Conservation (phyloP, 2,113 vertebrate genomes). For the Coturnix japonica region DNA sequence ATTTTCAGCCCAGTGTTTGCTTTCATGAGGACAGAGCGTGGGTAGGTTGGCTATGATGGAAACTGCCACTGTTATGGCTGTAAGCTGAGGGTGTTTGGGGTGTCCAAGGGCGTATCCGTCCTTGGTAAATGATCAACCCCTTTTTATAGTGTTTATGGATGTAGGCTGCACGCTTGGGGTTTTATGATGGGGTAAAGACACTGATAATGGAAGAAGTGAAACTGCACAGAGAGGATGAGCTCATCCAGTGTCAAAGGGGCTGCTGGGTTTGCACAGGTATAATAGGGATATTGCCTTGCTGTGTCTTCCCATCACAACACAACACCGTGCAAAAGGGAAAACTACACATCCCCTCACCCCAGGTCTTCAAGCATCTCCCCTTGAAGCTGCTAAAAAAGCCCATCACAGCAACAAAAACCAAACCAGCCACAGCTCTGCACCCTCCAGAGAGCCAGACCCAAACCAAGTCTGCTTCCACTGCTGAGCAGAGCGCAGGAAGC, state of each 20-base stretch:
- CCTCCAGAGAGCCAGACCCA: neutral
- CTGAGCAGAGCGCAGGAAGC: accelerated
- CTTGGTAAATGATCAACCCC: neutral
- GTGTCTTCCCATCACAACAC: accelerated
- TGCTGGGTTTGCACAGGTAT: neutral
- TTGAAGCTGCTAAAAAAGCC: neutral
- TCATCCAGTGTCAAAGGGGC: accelerated
- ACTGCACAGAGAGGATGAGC: neutral
- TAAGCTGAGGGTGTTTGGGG: neutral
- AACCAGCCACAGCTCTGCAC: neutral
- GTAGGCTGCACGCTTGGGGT: accelerated
- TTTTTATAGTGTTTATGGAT: neutral
- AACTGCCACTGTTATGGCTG: neutral
- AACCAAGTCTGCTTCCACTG: neutral
- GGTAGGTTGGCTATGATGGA: accelerated
- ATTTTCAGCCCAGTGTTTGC: neutral
- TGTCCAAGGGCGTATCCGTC: neutral
- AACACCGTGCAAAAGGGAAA: accelerated
- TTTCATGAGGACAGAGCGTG: accelerated
- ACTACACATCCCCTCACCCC: neutral
- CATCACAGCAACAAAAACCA: neutral
- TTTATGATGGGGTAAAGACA: neutral
- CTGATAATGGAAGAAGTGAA: neutral
- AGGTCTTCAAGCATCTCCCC: neutral
- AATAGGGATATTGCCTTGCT: neutral